Evolutionary conservation across 30 jellyfish, hydroid and myxozoan species (phyloP).

Genomic region (Turritopsis dohrnii): DNA sequence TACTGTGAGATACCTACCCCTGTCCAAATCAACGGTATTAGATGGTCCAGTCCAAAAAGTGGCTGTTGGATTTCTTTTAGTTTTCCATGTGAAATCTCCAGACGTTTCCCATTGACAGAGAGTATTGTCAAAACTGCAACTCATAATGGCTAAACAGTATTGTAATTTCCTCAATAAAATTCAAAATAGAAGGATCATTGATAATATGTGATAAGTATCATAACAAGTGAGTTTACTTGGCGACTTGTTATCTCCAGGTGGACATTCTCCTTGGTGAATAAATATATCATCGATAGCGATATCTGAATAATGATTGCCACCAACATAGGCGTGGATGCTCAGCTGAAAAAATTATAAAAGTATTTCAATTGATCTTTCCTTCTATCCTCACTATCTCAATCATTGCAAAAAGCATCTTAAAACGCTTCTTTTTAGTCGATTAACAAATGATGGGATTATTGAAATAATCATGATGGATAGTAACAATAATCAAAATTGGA

Average conservation of each 20-base stretch:
- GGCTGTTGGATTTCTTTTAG: neutral
- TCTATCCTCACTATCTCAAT: too few species aligned
- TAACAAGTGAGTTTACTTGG: too few species aligned
- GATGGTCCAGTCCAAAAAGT: neutral
- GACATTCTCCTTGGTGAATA: slow-evolving; percentile 57
- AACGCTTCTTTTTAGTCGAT: too few species aligned
- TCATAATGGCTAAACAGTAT: neutral
- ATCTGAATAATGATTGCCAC: slow-evolving; percentile 55
- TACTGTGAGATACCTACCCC: too few species aligned
- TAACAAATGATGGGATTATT: too few species aligned
- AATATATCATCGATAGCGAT: slow-evolving; percentile 74
- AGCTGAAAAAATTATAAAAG: slow-evolving; percentile 30
- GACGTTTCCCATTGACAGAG: neutral
- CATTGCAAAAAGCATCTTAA: too few species aligned
- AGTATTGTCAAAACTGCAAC: neutral
- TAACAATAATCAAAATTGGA: too few species aligned
- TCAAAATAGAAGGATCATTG: too few species aligned
- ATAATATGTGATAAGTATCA: too few species aligned
- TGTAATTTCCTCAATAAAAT: too few species aligned
- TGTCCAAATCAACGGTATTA: neutral
- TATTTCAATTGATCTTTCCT: too few species aligned
- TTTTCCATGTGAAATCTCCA: neutral
- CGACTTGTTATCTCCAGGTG: slow-evolving; percentile 46
- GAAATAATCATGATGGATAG: too few species aligned
- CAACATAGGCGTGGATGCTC: slow-evolving; percentile 58